Evolutionary conservation across 1,140 invertebrate genomes (phyloP).

Genomic region (Bombus balteatus): DNA sequence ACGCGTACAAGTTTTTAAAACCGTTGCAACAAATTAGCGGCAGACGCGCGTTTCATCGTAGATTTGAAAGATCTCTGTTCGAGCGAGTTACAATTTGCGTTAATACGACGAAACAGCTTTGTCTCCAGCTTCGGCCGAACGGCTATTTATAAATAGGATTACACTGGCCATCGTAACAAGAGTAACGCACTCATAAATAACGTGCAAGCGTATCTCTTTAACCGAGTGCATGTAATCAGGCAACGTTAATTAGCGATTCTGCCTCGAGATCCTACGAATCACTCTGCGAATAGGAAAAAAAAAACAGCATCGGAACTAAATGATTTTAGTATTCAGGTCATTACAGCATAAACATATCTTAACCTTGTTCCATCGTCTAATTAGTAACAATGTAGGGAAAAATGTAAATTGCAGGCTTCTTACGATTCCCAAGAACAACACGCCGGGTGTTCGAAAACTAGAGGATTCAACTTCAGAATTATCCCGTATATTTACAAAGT

Average conservation of each 20-base stretch:
- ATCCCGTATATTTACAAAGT: neutral
- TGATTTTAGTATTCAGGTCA: neutral
- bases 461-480: no score
- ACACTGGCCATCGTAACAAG: neutral
- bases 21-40: neutral
- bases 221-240: constrained; percentile 10
- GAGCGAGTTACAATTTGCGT: neutral
- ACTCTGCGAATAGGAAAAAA: no score
- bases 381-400: neutral
- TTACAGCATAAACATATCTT: neutral
- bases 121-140: neutral
- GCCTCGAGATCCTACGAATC: neutral
- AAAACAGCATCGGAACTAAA: neutral
- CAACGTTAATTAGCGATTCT: constrained; percentile 36
- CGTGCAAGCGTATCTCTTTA: neutral
- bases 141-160: constrained; percentile 25
- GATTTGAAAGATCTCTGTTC: neutral
- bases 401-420: no score
- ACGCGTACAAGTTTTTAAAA: neutral
- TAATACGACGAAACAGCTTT: neutral
- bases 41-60: neutral
- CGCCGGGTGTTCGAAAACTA: no score
- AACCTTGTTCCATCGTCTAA: neutral
- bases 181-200: constrained; percentile 27
- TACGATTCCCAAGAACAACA: neutral